Evolutionary conservation across 2,113 vertebrate species (phyloP), one percentile per base, ranked within the genome.

Genomic region (Brachyhypopomus gauderio): DNA sequence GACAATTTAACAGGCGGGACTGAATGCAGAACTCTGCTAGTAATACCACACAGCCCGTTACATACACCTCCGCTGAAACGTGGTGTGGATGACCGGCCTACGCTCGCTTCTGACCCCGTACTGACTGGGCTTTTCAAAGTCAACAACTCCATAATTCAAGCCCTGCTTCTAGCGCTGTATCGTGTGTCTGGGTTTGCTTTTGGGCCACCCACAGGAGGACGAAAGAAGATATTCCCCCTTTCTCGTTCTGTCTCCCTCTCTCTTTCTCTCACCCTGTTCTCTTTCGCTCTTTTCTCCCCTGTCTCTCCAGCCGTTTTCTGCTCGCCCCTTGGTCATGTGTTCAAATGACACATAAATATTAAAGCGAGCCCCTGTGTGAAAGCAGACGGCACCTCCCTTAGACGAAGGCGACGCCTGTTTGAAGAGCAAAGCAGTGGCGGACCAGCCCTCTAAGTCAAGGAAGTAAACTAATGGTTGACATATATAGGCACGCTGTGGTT

Each of bases 61-160:
- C 25, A 20, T 52, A n/a, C 30, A 4, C 60, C 41, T 41, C 41
- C 9, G 5, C 5, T 52, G 45, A 52, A n/a, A n/a, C 19, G 6
- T 0, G 23, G 1, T 3, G 20, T 70, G 66, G 72, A 25, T 52
- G 20, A 30, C 59, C 62, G 78, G 66, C 12, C 66, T 80, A n/a
- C 41, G 60, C 23, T 55, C 52, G 38, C 27, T 41, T 63, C 70
- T 73, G 78, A 80, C 78, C 78, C 73, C 73, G 59, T 45, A 73
- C 45, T 73, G 78, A 80, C 78, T 63, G 62, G 59, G 36, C 56
- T 48, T 79, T 80, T 73, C 38, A 64, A n/a, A 64, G 70, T 80
- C 78, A 80, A 64, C 78, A 64, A 48, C 59, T 64, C 27, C 75
- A 48, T 66, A 60, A 70, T 22, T 22, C 38, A 73, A 71, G 48